phyloP scores from a whole-genome alignment of 2,888 invertebrate genomes.

The Acanthosepion esculentum region DNA sequence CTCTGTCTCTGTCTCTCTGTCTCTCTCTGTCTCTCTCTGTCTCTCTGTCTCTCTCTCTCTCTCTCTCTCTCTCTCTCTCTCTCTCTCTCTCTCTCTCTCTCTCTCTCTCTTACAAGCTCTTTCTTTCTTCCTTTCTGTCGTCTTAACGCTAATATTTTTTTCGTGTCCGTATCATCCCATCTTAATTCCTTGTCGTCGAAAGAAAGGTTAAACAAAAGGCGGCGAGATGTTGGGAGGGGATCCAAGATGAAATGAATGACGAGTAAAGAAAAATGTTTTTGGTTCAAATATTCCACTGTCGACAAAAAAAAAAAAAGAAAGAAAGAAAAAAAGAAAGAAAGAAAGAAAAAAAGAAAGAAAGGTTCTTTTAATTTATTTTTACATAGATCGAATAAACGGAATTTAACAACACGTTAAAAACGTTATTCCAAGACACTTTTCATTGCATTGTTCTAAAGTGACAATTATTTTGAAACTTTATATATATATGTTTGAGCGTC shows the following conservation, averaged over 20 bases:
- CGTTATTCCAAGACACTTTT: not conserved
- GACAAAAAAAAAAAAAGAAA: no score
- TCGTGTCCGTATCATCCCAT: not conserved
- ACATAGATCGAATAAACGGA: not conserved
- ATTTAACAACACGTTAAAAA: not conserved
- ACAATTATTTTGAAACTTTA: no score
- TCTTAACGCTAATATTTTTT: not conserved
- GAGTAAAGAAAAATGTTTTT: not conserved
- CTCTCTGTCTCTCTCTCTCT: fast-evolving
- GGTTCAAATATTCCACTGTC: not conserved
- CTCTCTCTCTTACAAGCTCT: fast-evolving
- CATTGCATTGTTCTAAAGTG: no score
- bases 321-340: no score
- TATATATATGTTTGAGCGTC: no score
- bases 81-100: not conserved
- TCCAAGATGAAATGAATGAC: not conserved
- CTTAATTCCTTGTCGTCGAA: not conserved
- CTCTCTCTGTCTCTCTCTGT: not conserved
- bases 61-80: not conserved
- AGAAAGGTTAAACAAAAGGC: not conserved
- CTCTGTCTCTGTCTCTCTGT: no score
- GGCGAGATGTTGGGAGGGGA: not conserved
- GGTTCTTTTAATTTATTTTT: not conserved
- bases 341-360: no score
- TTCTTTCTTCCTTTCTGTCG: not conserved